A percentile compares a stretch with the other conserved stretches of the same genome.
These are phyloP conservation scores for Thamnophis elegans DNA, from an alignment of 2,797 vertebrate genomes.

Conservation along the genomic window DNA sequence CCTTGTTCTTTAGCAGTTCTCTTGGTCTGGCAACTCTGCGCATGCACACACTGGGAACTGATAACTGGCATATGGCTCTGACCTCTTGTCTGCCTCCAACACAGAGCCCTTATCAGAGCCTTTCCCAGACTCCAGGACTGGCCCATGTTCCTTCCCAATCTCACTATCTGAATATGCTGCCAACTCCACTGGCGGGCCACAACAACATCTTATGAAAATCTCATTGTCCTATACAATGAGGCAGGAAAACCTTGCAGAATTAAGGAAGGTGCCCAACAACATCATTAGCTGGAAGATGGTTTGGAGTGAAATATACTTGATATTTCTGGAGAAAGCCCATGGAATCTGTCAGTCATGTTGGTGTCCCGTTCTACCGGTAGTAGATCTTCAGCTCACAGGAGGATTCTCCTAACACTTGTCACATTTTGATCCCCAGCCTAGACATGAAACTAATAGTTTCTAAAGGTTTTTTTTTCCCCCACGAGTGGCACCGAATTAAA, in stretches of 20 bases:
- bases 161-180: no score
- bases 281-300: neutral
- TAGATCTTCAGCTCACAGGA: slow-evolving; percentile 15
- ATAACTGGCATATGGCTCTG: no score
- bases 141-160: no score
- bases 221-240: neutral
- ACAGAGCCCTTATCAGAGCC: no score
- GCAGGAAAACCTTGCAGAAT: neutral
- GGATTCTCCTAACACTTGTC: slow-evolving; percentile 37
- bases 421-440: slow-evolving; percentile 47
- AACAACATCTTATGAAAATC: neutral
- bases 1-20: no score
- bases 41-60: no score
- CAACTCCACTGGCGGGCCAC: no score
- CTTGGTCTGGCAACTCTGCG: no score
- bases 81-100: no score
- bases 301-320: neutral
- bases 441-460: slow-evolving; percentile 61
- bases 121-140: no score
- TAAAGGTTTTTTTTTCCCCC: slow-evolving; percentile 44
- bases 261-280: neutral
- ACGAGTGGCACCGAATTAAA: slow-evolving; percentile 58
- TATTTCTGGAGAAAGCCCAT: slow-evolving; percentile 9
- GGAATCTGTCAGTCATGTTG: slow-evolving; percentile 37
- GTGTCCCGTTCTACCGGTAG: slow-evolving; percentile 15